phyloP scores from a whole-genome alignment of 1,140 invertebrate species.

The Drosophila auraria region DNA sequence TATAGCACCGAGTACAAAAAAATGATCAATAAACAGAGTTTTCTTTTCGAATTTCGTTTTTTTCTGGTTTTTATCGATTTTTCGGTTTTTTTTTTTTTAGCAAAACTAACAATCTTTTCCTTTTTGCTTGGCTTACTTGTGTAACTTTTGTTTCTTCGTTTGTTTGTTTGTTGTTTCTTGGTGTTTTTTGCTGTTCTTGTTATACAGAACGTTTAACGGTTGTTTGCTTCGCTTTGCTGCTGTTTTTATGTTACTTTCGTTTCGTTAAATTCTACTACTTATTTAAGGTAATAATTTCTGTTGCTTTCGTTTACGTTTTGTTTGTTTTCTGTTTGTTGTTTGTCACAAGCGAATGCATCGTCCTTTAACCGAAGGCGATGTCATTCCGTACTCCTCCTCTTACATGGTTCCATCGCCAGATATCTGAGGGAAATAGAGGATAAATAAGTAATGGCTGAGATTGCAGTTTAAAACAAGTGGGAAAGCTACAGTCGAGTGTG shows the following conservation, averaged over 20 bases:
- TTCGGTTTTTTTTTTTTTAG: constrained; percentile 27
- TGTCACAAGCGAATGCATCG: constrained; percentile 42
- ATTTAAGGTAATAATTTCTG: constrained; percentile 82
- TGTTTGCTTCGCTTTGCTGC: constrained; percentile 25
- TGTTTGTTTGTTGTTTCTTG: constrained; percentile 16
- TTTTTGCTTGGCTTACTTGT: constrained; percentile 27
- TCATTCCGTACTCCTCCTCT: constrained; percentile 11
- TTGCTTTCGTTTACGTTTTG: constrained; percentile 70
- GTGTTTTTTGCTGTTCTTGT: constrained; percentile 45
- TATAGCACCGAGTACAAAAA: constrained; percentile 83
- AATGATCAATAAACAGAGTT: constrained; percentile 81
- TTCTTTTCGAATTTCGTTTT: constrained; percentile 43
- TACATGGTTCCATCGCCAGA: constrained; percentile 79
- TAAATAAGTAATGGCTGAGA: neutral
- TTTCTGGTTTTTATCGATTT: constrained; percentile 18
- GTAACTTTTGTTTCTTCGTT: constrained; percentile 31
- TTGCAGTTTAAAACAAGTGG: too few species aligned
- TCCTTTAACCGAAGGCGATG: neutral
- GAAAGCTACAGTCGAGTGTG: too few species aligned
- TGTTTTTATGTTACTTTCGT: constrained; percentile 25
- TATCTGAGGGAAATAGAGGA: constrained; percentile 38
- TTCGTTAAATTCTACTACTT: constrained; percentile 81
- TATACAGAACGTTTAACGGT: constrained; percentile 43
- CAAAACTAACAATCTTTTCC: constrained; percentile 44
- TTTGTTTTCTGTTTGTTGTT: neutral